Evolutionary conservation across 1,140 invertebrate genomes (phyloP).

Genomic region (Drosophila insularis): DNA sequence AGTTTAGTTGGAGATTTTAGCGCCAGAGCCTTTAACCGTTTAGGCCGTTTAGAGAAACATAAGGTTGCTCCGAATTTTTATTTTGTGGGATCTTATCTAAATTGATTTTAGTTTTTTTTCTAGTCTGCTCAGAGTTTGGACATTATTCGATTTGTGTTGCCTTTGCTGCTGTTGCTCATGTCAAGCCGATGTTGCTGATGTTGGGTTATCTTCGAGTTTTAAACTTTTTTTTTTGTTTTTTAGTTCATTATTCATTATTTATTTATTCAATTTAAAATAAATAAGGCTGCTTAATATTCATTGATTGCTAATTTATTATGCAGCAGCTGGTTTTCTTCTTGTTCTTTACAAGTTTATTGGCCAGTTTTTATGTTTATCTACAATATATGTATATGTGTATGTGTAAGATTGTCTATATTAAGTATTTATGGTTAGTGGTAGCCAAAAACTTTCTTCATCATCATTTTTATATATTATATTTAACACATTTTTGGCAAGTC

Average conservation of each 20-base stretch:
- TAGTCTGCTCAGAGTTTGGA: background rate
- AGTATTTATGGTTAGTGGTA: constrained; percentile 25
- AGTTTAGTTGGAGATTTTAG: constrained; percentile 3
- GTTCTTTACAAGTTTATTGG: constrained; percentile 29
- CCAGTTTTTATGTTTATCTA: constrained; percentile 11
- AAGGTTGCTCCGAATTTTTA: constrained; percentile 29
- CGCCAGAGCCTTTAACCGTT: constrained; percentile 23
- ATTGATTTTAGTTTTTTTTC: constrained; percentile 32
- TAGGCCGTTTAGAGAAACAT: constrained; percentile 41
- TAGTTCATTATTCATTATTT: constrained; percentile 43
- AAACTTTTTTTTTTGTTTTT: background rate
- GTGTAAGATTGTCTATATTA: background rate
- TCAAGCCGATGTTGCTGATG: constrained; percentile 15
- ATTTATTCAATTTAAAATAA: constrained; percentile 66
- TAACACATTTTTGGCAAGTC: constrained; percentile 44
- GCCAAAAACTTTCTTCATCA: constrained; percentile 33
- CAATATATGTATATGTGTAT: constrained; percentile 7
- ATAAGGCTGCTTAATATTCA: constrained; percentile 68
- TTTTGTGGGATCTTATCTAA: constrained; percentile 47
- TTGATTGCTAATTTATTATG: constrained; percentile 62
- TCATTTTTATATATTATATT: constrained; percentile 3
- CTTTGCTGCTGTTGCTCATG: constrained; percentile 19
- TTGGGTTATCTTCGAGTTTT: constrained; percentile 21
- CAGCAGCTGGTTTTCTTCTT: constrained; percentile 20
- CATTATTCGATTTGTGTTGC: constrained; percentile 34